These are phyloP conservation scores for Pomatorhinus ruficollis DNA, from an alignment of 2,113 vertebrate genomes.

Conservation along the genomic window DNA sequence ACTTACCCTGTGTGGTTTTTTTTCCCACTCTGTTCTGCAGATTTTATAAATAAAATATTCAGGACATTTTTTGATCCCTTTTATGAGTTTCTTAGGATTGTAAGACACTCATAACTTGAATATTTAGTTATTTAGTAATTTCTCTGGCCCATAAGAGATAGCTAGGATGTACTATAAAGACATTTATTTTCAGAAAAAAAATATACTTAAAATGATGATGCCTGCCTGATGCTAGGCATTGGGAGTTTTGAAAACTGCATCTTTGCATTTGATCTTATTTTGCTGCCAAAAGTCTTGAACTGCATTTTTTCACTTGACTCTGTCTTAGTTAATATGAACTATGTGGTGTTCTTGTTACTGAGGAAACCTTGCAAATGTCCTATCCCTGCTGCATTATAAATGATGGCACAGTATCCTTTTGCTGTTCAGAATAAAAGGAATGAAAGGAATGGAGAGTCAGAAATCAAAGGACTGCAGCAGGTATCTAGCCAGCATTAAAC, in stretches of 20 bases:
- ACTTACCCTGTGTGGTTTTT: rapidly evolving
- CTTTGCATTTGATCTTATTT: background rate
- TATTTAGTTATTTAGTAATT: background rate
- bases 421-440: background rate
- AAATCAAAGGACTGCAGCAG: background rate
- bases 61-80: background rate
- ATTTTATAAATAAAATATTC: background rate
- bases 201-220: background rate
- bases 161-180: background rate
- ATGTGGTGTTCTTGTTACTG: background rate
- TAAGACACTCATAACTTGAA: background rate
- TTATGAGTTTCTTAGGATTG: background rate
- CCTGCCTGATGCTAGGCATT: rapidly evolving
- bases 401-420: background rate
- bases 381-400: background rate
- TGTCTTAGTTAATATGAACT: background rate
- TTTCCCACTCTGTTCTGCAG: background rate
- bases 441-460: background rate
- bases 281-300: background rate
- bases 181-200: background rate
- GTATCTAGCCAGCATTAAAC: background rate
- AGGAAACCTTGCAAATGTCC: background rate
- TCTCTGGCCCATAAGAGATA: background rate
- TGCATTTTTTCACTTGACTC: background rate
- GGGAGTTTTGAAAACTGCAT: background rate